Evolutionary conservation across 2,113 vertebrate genomes (phyloP).

Genomic region (Meriones unguiculatus): DNA sequence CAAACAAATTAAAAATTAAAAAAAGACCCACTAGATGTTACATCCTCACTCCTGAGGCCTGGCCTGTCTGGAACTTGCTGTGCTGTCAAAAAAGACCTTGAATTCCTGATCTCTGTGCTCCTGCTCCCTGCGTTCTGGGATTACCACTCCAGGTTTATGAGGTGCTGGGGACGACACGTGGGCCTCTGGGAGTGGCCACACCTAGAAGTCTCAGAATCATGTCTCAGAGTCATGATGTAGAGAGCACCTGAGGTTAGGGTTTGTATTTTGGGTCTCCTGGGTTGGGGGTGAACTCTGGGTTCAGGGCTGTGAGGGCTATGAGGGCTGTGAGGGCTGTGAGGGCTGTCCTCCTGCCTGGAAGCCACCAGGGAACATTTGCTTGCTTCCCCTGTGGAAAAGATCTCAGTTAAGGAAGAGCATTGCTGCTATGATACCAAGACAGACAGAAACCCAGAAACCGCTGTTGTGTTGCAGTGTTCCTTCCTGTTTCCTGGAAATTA

Average conservation of each 20-base stretch:
- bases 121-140: not conserved
- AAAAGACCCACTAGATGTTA: not conserved
- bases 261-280: not conserved
- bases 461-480: not conserved
- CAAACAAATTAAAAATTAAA: not conserved
- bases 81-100: not conserved
- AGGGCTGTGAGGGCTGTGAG: not conserved
- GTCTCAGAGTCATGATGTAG: too few species aligned
- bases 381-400: not conserved
- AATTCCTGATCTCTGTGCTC: not conserved
- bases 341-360: rapidly evolving
- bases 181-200: not conserved
- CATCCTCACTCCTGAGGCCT: not conserved
- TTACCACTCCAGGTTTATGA: not conserved
- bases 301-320: not conserved
- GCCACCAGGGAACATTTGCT: not conserved
- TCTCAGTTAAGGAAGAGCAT: not conserved
- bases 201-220: not conserved
- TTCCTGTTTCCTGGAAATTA: not conserved
- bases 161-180: not conserved
- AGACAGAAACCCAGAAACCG: not conserved
- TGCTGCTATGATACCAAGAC: not conserved
- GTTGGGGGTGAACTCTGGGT: not conserved
- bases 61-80: not conserved
- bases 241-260: not conserved